Base-by-base conservation (phyloP, 2,113 vertebrate species). In the Lutjanus erythropterus region DNA sequence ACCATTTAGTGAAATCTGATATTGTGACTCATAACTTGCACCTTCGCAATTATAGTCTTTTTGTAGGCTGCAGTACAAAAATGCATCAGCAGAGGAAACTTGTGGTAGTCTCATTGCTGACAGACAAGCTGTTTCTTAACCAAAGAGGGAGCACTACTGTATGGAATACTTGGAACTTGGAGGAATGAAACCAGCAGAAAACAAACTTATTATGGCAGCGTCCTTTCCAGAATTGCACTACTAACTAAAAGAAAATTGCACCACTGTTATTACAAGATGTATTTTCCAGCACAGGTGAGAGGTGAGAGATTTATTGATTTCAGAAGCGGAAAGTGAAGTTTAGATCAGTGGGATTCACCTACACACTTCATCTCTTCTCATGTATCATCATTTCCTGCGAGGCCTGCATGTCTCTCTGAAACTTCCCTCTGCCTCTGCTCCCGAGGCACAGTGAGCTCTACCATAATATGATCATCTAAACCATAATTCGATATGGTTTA, bases 401-500 rank as follows among this genome's bases (percentile, higher is more conserved):
- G 74, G 61, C 77, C 46, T 75, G 65, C 59, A 27, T 42, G 44
- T 75, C 64, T 86, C 50, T 79, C 31, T 55, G 44, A 68, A 69
- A 47, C 72, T 78, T 80, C 52, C 73, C 67, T 71, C 58, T 74
- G 47, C 65, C 44, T 84, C 59, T 42, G 25, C 61, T 84, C 75
- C 84, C 76, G 41, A 46, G 77, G 56, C 71, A 62, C 78, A 77
- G 16, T 41, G 73, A 81, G 61, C 81, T 55, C 76, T 37, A 29
- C 81, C 83, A 75, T 88, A 86, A 92, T 91, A 29, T 81, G 73
- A 90, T 91, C n/a, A 89, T 80, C 53, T 9, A 77, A 86, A 77
- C 86, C 88, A 85, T 91, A 84, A 91, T 90, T 81, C 25, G 69
- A 90, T 91, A 83, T 71, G 56, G 70, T 83, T 90, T 71, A 86